Percentiles rank a stretch among this genome's conserved stretches.
Conservation (phyloP, 2,797 vertebrate species). For the Periparus ater region DNA sequence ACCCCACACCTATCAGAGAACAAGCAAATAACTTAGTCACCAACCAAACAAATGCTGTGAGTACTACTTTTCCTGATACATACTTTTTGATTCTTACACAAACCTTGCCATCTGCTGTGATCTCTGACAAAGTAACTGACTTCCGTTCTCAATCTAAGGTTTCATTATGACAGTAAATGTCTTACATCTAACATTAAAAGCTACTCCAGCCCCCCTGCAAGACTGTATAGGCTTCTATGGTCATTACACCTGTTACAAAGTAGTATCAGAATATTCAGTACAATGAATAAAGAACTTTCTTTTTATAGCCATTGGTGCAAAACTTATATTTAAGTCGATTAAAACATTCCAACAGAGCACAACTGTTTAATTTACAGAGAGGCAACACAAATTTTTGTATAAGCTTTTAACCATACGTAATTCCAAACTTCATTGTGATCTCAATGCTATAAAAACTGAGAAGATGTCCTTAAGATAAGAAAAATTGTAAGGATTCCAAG, state of each 20-base stretch:
- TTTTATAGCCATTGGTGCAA: neutral
- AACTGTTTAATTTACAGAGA: neutral
- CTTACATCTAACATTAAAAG: constrained; percentile 23
- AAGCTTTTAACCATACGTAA: neutral
- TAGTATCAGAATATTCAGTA: neutral
- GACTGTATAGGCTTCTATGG: neutral
- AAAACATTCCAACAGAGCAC: neutral
- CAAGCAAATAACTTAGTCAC: constrained; percentile 21
- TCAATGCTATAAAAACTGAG: neutral
- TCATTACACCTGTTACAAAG: neutral
- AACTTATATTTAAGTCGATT: neutral
- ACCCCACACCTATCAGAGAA: neutral
- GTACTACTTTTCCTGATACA: neutral
- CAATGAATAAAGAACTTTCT: neutral
- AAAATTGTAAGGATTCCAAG: neutral
- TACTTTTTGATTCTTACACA: neutral
- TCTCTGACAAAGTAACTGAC: constrained; percentile 61
- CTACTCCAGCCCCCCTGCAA: neutral
- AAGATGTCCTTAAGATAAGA: neutral
- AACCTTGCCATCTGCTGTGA: constrained; percentile 44
- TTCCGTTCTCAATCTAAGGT: constrained; percentile 62
- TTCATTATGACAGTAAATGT: constrained; percentile 61
- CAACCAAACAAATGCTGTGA: neutral
- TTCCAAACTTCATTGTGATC: neutral
- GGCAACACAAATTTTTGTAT: neutral